Base-by-base conservation (phyloP, 2,113 vertebrate genomes). In the Ciconia boyciana region DNA sequence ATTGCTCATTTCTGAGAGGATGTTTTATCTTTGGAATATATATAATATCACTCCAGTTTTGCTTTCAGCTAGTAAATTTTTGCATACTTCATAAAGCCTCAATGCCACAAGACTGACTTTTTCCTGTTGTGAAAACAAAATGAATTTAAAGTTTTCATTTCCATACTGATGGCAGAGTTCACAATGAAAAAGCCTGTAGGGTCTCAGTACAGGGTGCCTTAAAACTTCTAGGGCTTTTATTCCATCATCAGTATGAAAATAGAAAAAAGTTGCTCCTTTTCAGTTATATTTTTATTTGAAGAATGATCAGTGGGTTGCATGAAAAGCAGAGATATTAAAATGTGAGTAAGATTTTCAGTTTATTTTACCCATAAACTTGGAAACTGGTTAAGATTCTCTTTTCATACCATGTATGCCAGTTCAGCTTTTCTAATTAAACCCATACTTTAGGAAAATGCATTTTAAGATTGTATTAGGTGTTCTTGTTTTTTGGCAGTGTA, bases 71-170 rank as follows among this genome's bases (percentile, higher is more conserved):
- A 85, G 58, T 89, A 94, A 77, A 95, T 95, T 82, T 87, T 70
- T 58, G 24, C 62, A 62, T 82, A 61, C 79, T 95, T 90, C 93
- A 88, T 96, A 90, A 95, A 95, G 15, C 17, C 32, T 83, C 66
- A 41, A 39, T 77, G 52, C 58, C 43, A 70, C 0, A 0, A 92
- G 87, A 58, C 49, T 29, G 84, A 43, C 18, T 92, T 83, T 74
- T 82, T 36, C 61, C 84, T 78, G 58, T 48, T 64, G 58, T 88
- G n/a, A 79, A 91, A 95, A 77, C 84, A 88, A 93, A 93, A 95
- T 90, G 17, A 97, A 94, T 95, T 91, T 91, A 32, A 90, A 82
- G 74, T 91, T 91, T 97, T 89, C 75, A 95, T 96, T 97, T 94
- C 91, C 91, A 88, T 93, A 91, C 81, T 48, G 81, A 91, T 94